Percentiles rank a stretch among this genome's conserved stretches.
Evolutionary conservation across 2,888 invertebrate species (phyloP).

Genomic region (Eristalis arbustorum): DNA sequence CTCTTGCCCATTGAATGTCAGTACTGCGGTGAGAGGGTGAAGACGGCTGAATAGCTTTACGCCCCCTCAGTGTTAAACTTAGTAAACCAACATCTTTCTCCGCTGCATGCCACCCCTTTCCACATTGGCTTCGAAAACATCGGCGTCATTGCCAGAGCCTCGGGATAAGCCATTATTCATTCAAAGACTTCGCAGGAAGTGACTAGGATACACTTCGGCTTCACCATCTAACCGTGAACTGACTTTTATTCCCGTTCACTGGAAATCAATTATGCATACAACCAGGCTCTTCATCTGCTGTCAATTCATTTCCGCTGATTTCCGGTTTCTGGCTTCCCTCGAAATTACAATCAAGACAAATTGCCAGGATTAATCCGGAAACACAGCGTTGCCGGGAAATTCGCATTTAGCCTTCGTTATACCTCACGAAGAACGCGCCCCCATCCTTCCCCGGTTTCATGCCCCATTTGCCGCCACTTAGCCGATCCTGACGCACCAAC

Average conservation of each 20-base stretch:
- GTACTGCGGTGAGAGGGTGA: too few relatives aligned
- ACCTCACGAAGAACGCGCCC: conserved; percentile 1
- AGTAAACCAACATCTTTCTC: too few relatives aligned
- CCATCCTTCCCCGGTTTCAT: background rate
- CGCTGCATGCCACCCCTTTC: too few relatives aligned
- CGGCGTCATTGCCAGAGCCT: too few relatives aligned
- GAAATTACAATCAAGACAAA: background rate
- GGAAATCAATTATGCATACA: background rate
- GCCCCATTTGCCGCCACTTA: background rate
- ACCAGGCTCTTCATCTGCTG: background rate
- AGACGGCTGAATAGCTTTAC: too few relatives aligned
- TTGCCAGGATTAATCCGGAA: conserved; percentile 1
- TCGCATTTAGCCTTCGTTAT: background rate
- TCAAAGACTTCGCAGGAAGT: too few relatives aligned
- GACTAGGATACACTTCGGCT: too few relatives aligned
- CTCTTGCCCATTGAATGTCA: too few relatives aligned
- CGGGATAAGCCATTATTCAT: too few relatives aligned
- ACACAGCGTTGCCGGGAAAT: background rate
- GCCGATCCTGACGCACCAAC: background rate
- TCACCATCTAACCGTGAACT: background rate
- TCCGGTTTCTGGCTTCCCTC: background rate
- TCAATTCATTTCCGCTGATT: background rate
- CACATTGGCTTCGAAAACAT: too few relatives aligned
- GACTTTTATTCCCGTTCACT: background rate
- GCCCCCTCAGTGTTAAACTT: too few relatives aligned